These are phyloP conservation scores for Epizoanthus stellaris DNA, from an alignment of 92 coral and sea anemone species.

Conservation along the genomic window DNA sequence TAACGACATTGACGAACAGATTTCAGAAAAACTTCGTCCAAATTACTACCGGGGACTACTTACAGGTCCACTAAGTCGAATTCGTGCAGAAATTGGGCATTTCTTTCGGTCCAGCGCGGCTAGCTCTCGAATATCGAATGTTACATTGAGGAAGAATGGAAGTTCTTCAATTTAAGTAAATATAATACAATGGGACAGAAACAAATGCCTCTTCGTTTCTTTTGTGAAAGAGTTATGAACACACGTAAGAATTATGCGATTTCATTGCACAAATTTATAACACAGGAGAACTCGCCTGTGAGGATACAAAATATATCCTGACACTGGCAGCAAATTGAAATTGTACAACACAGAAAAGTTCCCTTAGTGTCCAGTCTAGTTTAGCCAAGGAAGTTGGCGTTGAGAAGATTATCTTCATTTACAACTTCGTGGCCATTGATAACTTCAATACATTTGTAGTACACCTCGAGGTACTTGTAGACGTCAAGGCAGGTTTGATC, in stretches of 20 bases:
- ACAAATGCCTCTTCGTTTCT: constrained; percentile 68
- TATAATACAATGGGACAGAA: constrained; percentile 63
- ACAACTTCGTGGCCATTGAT: constrained; percentile 99
- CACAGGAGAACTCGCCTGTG: constrained; percentile 33
- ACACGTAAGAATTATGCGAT: constrained; percentile 41
- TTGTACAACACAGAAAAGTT: constrained; percentile 33
- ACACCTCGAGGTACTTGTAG: constrained; percentile 99
- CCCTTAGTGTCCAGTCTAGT: constrained; percentile 23
- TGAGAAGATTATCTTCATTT: constrained; percentile 98
- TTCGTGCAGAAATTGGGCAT: constrained; percentile 33
- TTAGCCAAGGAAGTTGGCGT: constrained; percentile 97
- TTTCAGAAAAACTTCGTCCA: constrained; percentile 31
- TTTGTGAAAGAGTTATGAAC: constrained; percentile 71
- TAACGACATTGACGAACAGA: constrained; percentile 19
- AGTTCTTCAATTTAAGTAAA: constrained; percentile 47
- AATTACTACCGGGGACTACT: neutral
- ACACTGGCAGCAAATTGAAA: constrained; percentile 38
- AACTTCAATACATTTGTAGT: constrained; percentile 99
- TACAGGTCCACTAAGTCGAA: constrained; percentile 29
- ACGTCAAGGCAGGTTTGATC: constrained; percentile 83
- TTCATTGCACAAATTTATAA: constrained; percentile 54
- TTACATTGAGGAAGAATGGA: constrained; percentile 2
- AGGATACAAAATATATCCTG: constrained; percentile 41
- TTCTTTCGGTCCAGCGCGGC: constrained; percentile 44
- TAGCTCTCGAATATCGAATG: constrained; percentile 36